These are phyloP conservation scores for Poecile atricapillus DNA, from an alignment of 2,113 vertebrate genomes.

Conservation along the genomic window DNA sequence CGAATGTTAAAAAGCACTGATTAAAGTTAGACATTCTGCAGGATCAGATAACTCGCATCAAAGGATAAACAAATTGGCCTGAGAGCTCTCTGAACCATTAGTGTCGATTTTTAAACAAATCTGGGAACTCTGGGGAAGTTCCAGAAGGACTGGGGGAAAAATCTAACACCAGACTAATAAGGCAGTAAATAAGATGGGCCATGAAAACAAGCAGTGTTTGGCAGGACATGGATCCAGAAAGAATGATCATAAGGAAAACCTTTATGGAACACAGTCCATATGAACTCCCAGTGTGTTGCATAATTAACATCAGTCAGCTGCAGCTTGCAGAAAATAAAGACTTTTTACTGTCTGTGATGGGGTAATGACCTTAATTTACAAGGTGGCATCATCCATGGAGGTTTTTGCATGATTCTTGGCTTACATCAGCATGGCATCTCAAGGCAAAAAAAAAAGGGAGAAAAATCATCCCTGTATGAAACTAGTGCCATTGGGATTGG, in stretches of 20 bases:
- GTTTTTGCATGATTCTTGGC: not conserved
- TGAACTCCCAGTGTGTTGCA: not conserved
- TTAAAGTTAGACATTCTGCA: constrained; percentile 57
- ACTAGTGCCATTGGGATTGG: not conserved
- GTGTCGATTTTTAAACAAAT: constrained; percentile 40
- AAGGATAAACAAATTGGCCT: constrained; percentile 50
- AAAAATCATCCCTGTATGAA: not conserved
- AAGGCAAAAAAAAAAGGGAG: not conserved
- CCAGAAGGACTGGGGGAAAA: not conserved
- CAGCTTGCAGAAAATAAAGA: not conserved
- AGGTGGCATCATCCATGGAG: not conserved
- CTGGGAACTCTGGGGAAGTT: constrained; percentile 43
- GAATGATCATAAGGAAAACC: not conserved
- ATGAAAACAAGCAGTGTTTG: not conserved
- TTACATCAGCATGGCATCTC: not conserved
- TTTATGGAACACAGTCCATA: not conserved
- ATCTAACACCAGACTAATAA: not conserved
- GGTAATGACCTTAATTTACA: not conserved
- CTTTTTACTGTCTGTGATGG: not conserved
- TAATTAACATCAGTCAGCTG: not conserved
- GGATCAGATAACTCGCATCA: constrained; percentile 60
- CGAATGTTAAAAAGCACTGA: not conserved
- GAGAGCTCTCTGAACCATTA: constrained; percentile 41
- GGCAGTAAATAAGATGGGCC: constrained; percentile 20
- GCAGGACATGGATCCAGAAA: not conserved